Evolutionary conservation across 2,113 vertebrate genomes (phyloP), one percentile per base, ranked within the genome.

Genomic region (Poecilia latipinna): DNA sequence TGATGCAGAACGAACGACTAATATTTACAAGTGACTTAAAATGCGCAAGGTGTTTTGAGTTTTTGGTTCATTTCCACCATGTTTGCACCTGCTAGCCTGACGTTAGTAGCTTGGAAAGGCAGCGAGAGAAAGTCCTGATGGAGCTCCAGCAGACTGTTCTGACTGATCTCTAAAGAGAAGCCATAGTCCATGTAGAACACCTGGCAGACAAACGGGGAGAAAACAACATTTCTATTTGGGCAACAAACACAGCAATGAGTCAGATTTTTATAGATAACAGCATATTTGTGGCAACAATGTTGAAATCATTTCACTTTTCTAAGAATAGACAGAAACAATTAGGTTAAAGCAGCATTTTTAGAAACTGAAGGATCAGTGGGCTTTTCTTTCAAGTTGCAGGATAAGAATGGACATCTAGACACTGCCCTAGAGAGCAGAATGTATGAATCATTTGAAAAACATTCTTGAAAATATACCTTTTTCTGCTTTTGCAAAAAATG

Each of bases 141-240:
- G 24, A 98, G 90, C 75, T 93, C 93, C 85, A 94, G 90, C 11
- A 96, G 91, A 85, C 93, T 95, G 66, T 1, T 91, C 60, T 79
- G 89, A 82, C 92, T 94, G 69, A 96, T 90, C 72, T 92, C 88
- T 75, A 96, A 95, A 88, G 90, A 95, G 84, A 98, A 97, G 31
- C 97, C 97, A 61, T 99, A 93, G 89, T 99, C 98, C 86, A 97
- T 93, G 64, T 95, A 98, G 89, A 92, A 96, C 0, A 98, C 95
- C 97, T 99, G 71, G 68, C 77, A 80, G 6, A 63, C 26, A 84
- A 15, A 24, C 5, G 2, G 51, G 22, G 1, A n/a, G 5, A 2
- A 77, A 69, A 37, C 13, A 26, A 44, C 31, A 28, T 35, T 24
- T 70, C 51, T 32, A 70, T 35, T 2, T 33, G 31, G 2, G n/a